phyloP scores from a whole-genome alignment of 2,113 vertebrate genomes.

The Pholis gunnellus region DNA sequence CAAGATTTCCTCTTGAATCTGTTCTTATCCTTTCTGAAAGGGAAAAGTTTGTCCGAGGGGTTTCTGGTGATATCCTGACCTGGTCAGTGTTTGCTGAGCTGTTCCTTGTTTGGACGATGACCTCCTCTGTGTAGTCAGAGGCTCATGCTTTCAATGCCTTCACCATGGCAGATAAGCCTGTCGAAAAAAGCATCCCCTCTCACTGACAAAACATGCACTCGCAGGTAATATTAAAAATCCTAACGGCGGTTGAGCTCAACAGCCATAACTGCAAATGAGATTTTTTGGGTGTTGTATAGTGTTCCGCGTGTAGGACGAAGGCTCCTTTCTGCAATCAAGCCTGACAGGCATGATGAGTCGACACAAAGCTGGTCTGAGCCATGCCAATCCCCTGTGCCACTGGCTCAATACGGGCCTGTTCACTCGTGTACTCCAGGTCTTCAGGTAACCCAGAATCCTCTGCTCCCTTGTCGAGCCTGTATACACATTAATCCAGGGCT shows the following conservation, averaged over 20 bases:
- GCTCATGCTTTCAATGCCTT: constrained; percentile 91
- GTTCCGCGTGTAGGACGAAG: constrained; percentile 82
- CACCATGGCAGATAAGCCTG: constrained; percentile 90
- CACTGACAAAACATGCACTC: constrained; percentile 81
- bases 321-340: constrained; percentile 84
- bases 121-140: constrained; percentile 87
- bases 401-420: constrained; percentile 80
- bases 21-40: constrained; percentile 72
- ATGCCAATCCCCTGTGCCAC: constrained; percentile 79
- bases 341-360: constrained; percentile 90
- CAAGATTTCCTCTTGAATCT: constrained; percentile 76
- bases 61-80: constrained; percentile 85
- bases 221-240: constrained; percentile 82
- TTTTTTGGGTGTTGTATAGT: constrained; percentile 85
- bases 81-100: constrained; percentile 85
- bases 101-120: constrained; percentile 85
- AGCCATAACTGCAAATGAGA: constrained; percentile 87
- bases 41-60: constrained; percentile 73
- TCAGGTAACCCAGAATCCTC: constrained; percentile 79
- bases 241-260: constrained; percentile 85
- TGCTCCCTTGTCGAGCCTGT: constrained; percentile 70
- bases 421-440: constrained; percentile 77
- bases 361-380: constrained; percentile 82
- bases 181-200: constrained; percentile 78
- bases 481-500: constrained; percentile 83